Base-by-base conservation (phyloP, 2,113 vertebrate species). In the Antechinus stuartii region DNA sequence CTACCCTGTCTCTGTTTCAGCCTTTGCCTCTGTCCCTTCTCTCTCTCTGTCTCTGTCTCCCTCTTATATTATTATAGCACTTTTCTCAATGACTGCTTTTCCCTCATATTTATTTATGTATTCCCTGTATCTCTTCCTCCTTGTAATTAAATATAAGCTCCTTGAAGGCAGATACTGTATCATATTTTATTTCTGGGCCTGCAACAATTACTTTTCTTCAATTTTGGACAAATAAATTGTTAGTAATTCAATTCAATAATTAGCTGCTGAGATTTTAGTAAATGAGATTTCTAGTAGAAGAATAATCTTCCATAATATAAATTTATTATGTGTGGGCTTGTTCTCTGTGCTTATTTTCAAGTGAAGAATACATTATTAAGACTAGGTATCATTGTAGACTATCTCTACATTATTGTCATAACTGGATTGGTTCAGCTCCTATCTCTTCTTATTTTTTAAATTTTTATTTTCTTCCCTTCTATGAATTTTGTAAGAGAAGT, bases 81-180 rank as follows among this genome's bases (percentile, higher is more conserved):
- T 61, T 95, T 89, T 56, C 19, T 49, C 2, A 1, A 2, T 91
- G 68, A 95, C 57, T 95, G 26, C 52, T 27, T 50, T 92, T 90
- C 53, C 3, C 7, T 50, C 47, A 53, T 96, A 93, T 89, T 84
- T 91, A 50, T 91, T 94, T 42, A n/a, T 84, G 68, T 42, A 84
- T n/a, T 42, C 42, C 8, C 2, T 84, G 14, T 23, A 84, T 84
- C 1, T 42, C 68, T 84, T 42, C n/a, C 35, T n/a, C n/a, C 1
- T 42, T 84, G n/a, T 42, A 42, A 84, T 23, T 84, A 42, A 84
- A 84, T 42, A 84, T 23, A 42, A 42, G 6, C 16, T 42, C 19
- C 30, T 84, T 23, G 35, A 84, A 84, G 68, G 68, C 23, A 84
- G 68, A 23, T 76, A 0, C 61, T 76, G 2, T 84, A 23, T 22